Evolutionary conservation across 2,113 vertebrate species (phyloP).

Genomic region (Poecilia latipinna): DNA sequence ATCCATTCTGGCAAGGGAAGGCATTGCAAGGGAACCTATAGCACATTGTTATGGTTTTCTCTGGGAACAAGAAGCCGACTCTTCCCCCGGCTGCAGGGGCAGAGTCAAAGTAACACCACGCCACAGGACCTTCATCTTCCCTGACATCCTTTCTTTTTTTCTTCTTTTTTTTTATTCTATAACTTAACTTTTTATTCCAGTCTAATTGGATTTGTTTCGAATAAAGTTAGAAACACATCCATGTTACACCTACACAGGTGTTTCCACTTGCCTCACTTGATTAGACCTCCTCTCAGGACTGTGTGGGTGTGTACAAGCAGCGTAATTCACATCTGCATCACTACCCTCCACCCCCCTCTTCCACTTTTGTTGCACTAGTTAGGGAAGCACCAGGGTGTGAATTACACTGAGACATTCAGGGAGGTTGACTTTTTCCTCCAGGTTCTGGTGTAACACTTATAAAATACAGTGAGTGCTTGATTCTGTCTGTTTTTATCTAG

Average conservation of each 20-base stretch:
- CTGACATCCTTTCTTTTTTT: conserved; percentile 16
- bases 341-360: background rate
- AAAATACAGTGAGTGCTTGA: background rate
- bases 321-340: conserved; percentile 40
- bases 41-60: background rate
- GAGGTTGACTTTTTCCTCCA: background rate
- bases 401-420: background rate
- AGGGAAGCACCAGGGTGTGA: background rate
- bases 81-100: conserved; percentile 1
- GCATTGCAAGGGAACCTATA: background rate
- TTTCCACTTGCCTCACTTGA: conserved; percentile 46
- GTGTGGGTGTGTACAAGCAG: conserved; percentile 46
- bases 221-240: conserved; percentile 41
- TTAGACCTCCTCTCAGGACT: conserved; percentile 56
- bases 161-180: conserved; percentile 15
- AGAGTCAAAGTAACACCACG: conserved; percentile 3
- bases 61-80: conserved; percentile 1
- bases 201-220: conserved; percentile 33
- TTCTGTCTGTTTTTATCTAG: background rate
- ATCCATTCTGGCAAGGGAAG: background rate
- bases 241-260: conserved; percentile 52
- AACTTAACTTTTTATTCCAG: conserved; percentile 30
- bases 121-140: conserved; percentile 3
- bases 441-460: background rate
- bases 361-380: conserved; percentile 23